A percentile compares a stretch with the other conserved stretches of the same genome.
phyloP scores from a whole-genome alignment of 2,797 vertebrate genomes.

The Caiman crocodilus region DNA sequence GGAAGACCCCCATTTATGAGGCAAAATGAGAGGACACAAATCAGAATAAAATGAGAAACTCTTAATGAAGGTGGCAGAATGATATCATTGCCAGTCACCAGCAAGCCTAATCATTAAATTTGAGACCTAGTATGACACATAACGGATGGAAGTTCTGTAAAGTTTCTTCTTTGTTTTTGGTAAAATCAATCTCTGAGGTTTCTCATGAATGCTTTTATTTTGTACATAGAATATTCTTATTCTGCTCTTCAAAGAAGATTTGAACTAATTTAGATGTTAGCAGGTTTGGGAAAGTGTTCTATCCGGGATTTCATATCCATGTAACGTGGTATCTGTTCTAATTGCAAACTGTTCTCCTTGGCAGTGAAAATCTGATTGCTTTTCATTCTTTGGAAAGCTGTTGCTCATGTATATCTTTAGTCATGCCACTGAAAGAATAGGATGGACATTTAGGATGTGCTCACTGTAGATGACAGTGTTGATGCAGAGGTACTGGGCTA shows the following conservation, averaged over 20 bases:
- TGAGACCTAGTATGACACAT: not conserved
- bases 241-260: too few species aligned
- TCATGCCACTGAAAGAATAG: not conserved
- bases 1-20: not conserved
- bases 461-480: too few species aligned
- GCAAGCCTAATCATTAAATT: not conserved
- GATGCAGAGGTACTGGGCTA: too few species aligned
- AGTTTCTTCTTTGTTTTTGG: constrained; percentile 21
- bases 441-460: not conserved
- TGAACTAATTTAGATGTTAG: too few species aligned
- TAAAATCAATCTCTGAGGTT: not conserved
- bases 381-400: not conserved
- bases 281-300: too few species aligned
- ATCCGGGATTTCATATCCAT: not conserved
- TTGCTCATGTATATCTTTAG: not conserved
- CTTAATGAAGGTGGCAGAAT: constrained; percentile 2
- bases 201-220: not conserved
- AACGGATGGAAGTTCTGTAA: not conserved
- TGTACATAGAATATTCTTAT: too few species aligned
- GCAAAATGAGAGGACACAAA: too few species aligned
- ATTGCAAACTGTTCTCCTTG: not conserved
- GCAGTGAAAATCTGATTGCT: not conserved
- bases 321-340: not conserved
- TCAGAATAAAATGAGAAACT: not conserved
- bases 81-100: not conserved